Percentiles rank a stretch among this genome's conserved stretches.
phyloP scores from a whole-genome alignment of 2,113 vertebrate genomes.

The Sebastes schlegelii region DNA sequence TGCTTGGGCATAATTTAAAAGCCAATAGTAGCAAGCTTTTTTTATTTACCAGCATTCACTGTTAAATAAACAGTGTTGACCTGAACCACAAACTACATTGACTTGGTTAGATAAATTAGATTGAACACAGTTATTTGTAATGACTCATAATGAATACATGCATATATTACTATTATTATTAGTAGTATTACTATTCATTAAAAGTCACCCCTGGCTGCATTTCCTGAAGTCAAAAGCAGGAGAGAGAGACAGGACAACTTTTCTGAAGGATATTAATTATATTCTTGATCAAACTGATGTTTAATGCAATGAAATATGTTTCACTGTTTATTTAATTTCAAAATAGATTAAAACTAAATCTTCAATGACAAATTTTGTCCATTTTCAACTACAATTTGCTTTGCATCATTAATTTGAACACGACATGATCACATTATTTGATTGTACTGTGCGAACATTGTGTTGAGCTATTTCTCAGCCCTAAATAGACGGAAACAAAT shows the following conservation, averaged over 20 bases:
- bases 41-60: not conserved
- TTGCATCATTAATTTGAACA: not conserved
- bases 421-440: not conserved
- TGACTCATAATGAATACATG: not conserved
- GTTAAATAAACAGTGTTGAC: not conserved
- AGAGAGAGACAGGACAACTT: not conserved
- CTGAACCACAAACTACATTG: not conserved
- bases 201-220: not conserved
- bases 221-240: not conserved
- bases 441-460: not conserved
- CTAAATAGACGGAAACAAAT: not conserved
- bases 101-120: too few relatives aligned
- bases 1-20: not conserved
- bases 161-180: not conserved
- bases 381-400: not conserved
- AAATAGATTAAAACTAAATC: not conserved
- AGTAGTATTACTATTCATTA: not conserved
- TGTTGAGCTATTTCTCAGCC: not conserved
- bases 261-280: not conserved
- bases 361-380: not conserved
- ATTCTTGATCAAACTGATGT: not conserved
- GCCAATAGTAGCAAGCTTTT: not conserved
- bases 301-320: not conserved
- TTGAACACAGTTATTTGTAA: not conserved
- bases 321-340: not conserved